A percentile compares a stretch with the other conserved stretches of the same genome.
phyloP scores from a whole-genome alignment of 1,140 invertebrate species.

The Bilobella aurantiaca region DNA sequence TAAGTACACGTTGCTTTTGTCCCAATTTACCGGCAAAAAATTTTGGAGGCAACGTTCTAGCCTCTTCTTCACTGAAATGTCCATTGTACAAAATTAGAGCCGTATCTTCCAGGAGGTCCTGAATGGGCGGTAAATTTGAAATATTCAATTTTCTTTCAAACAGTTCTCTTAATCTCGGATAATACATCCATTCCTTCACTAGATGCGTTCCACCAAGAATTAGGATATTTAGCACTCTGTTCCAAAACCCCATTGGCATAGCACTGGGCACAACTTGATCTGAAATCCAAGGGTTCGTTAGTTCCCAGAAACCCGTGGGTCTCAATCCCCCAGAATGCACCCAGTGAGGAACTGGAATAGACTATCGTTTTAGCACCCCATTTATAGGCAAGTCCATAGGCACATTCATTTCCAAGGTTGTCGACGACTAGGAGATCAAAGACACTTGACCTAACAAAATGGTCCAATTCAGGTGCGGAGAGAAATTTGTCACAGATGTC shows the following conservation, averaged over 20 bases:
- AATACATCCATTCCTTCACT: neutral
- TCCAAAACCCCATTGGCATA: constrained; percentile 5
- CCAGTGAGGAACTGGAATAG: neutral
- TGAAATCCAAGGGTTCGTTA: neutral
- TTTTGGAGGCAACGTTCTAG: constrained; percentile 11
- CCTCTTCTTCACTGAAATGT: neutral
- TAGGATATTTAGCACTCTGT: neutral
- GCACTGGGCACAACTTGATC: neutral
- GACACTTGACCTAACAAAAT: constrained; percentile 22
- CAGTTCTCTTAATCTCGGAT: neutral
- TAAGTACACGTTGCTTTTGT: no score
- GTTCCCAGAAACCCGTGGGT: neutral
- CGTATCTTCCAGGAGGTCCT: neutral
- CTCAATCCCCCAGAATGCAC: neutral
- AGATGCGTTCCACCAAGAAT: neutral
- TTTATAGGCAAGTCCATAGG: constrained; percentile 19
- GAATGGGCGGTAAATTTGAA: constrained; percentile 13
- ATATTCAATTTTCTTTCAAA: constrained; percentile 10
- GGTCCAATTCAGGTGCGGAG: constrained; percentile 5
- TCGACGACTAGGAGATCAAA: constrained; percentile 34
- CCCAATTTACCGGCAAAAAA: constrained; percentile 13
- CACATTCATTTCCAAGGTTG: constrained; percentile 29
- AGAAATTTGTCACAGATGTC: constrained; percentile 15
- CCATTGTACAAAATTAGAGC: constrained; percentile 12
- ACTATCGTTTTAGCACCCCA: constrained; percentile 24